phyloP scores from a whole-genome alignment of 2,888 invertebrate genomes.

The Clistopyga incitator region DNA sequence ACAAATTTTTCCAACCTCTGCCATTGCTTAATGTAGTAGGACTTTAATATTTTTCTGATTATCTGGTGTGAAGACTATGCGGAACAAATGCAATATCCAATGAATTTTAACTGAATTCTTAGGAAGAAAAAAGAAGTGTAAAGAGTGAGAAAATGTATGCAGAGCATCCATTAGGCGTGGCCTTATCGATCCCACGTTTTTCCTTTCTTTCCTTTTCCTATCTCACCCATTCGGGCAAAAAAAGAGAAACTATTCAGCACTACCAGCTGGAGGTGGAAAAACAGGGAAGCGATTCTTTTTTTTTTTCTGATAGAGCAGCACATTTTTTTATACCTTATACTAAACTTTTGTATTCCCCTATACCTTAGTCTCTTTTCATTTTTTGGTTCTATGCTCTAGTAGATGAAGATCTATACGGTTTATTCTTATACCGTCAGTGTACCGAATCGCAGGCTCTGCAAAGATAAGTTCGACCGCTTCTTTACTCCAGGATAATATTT shows the following conservation, averaged over 20 bases:
- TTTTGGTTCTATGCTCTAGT: constrained; percentile 51
- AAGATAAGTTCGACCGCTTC: constrained; percentile 38
- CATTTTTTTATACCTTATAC: constrained; percentile 29
- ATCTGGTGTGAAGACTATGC: background rate
- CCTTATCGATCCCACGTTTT: constrained; percentile 61
- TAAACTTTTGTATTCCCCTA: constrained; percentile 3
- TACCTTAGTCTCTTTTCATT: constrained; percentile 28
- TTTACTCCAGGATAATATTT: constrained; percentile 67
- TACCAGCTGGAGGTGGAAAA: background rate
- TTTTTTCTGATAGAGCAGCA: constrained; percentile 38
- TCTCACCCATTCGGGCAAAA: constrained; percentile 21
- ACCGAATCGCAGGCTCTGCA: constrained; percentile 45
- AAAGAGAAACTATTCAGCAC: constrained; percentile 35
- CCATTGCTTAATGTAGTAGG: background rate
- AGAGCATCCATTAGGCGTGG: constrained; percentile 58
- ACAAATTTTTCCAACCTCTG: background rate
- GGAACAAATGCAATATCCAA: background rate
- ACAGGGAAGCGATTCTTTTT: background rate
- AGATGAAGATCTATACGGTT: constrained; percentile 63
- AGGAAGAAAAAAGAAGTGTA: constrained; percentile 31
- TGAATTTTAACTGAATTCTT: constrained; percentile 4
- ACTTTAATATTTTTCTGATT: background rate
- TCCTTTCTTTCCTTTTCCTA: constrained; percentile 13
- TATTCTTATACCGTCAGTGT: constrained; percentile 40
- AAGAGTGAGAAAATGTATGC: constrained; percentile 49